Evolutionary conservation across 2,888 invertebrate genomes (phyloP).

Genomic region (Strigamia crassipes): DNA sequence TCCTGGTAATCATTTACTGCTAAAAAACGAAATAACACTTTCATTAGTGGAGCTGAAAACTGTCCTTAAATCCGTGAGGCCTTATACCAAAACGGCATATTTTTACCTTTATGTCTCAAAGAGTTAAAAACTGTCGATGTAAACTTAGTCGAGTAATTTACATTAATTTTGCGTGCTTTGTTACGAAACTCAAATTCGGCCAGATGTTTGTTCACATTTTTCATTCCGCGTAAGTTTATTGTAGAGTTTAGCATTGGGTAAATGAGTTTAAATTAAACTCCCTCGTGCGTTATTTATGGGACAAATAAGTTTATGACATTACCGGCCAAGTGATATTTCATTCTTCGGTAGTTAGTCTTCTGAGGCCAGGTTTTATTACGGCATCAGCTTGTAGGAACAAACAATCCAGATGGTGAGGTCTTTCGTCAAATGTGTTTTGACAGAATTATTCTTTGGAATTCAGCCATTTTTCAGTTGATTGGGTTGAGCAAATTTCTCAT

Average conservation of each 20-base stretch:
- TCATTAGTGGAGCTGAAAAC: too few relatives aligned
- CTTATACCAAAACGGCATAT: too few relatives aligned
- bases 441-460: not conserved
- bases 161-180: too few relatives aligned
- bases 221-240: not conserved
- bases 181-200: too few relatives aligned
- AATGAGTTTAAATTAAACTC: not conserved
- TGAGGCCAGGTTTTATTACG: not conserved
- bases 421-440: not conserved
- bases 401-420: constrained; percentile 3
- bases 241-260: not conserved
- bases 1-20: too few relatives aligned
- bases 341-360: not conserved
- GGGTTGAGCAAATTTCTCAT: not conserved
- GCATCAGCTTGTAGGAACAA: constrained; percentile 13
- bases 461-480: not conserved
- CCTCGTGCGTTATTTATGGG: not conserved
- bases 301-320: not conserved
- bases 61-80: too few relatives aligned
- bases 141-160: too few relatives aligned
- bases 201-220: not conserved
- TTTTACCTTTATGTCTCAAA: too few relatives aligned
- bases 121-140: too few relatives aligned
- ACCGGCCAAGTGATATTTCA: not conserved
- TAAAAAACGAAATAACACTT: too few relatives aligned